These are phyloP conservation scores for Smutsia temminckii DNA, from an alignment of 2,797 vertebrate species.

Conservation along the genomic window DNA sequence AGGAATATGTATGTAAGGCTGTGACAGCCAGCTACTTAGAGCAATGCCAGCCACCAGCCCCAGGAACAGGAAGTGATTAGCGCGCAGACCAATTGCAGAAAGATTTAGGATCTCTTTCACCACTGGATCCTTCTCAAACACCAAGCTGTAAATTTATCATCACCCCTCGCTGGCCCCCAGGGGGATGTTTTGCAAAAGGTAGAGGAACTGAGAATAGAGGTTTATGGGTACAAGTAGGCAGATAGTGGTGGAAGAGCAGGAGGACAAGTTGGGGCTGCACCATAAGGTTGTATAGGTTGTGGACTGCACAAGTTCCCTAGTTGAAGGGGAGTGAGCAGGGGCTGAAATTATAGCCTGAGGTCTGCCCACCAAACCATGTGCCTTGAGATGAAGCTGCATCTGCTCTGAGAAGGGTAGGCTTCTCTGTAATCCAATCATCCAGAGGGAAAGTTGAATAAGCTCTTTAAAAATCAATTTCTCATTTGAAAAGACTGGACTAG, in stretches of 20 bases:
- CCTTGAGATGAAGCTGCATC: background rate
- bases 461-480: background rate
- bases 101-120: constrained; percentile 14
- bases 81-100: background rate
- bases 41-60: background rate
- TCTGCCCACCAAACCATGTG: background rate
- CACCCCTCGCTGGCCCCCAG: background rate
- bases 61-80: background rate
- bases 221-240: background rate
- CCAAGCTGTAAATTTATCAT: background rate
- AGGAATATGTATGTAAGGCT: background rate
- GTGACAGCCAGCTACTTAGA: background rate
- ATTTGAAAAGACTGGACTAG: background rate
- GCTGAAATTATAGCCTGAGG: background rate
- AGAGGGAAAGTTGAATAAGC: too few species aligned
- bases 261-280: background rate
- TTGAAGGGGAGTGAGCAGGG: background rate
- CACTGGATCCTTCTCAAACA: background rate
- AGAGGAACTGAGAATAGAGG: background rate
- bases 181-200: background rate
- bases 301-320: background rate
- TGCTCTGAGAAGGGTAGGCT: background rate
- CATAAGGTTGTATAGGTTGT: background rate
- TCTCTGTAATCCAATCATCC: background rate
- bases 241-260: background rate